Evolutionary conservation across 2,888 invertebrate species (phyloP).

Genomic region (Clostera curtula): DNA sequence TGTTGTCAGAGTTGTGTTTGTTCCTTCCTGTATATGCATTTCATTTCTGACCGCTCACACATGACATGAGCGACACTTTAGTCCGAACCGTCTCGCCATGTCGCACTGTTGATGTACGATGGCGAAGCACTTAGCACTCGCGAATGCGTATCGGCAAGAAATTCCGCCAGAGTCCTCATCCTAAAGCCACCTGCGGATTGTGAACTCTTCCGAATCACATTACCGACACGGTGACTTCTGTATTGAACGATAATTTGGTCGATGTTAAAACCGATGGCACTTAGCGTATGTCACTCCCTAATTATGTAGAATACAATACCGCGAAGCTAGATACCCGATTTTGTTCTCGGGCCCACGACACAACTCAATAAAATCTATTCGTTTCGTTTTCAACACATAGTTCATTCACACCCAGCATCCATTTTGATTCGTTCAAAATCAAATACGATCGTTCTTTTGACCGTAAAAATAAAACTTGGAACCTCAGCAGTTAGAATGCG

Average conservation of each 20-base stretch:
- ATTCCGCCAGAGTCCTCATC: conserved; percentile 68
- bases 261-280: conserved; percentile 41
- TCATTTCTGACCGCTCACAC: conserved; percentile 76
- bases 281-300: conserved; percentile 45
- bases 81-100: conserved; percentile 64
- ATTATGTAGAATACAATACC: conserved; percentile 54
- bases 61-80: conserved; percentile 65
- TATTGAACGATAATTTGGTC: conserved; percentile 43
- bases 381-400: conserved; percentile 72
- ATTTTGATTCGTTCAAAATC: conserved; percentile 75
- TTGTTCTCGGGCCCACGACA: conserved; percentile 68
- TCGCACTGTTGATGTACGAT: conserved; percentile 48
- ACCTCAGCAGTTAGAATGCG: conserved; percentile 37
- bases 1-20: conserved; percentile 82
- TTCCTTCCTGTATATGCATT: conserved; percentile 79
- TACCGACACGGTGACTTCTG: conserved; percentile 66
- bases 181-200: conserved; percentile 69
- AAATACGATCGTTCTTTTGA: conserved; percentile 67
- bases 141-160: conserved; percentile 50
- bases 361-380: conserved; percentile 72
- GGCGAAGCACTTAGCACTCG: conserved; percentile 50
- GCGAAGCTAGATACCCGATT: conserved; percentile 62
- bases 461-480: conserved; percentile 42
- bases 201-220: conserved; percentile 64
- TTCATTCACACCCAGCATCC: conserved; percentile 76